Percentiles rank a stretch among this genome's conserved stretches.
Conservation (phyloP, 2,797 vertebrate genomes). For the Acropternis orthonyx region DNA sequence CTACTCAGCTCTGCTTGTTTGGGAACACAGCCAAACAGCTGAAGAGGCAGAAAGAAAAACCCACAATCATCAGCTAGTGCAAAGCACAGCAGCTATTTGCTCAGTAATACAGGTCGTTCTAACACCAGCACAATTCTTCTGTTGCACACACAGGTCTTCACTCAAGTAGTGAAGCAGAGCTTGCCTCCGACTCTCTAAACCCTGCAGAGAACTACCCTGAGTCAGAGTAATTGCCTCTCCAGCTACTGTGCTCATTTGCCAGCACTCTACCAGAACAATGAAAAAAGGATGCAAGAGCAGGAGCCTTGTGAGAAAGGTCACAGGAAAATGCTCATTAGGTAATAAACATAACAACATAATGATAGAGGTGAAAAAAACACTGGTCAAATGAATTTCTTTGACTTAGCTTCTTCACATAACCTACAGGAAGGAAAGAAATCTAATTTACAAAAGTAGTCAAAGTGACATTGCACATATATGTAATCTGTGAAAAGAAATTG, state of each 20-base stretch:
- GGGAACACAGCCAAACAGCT: constrained; percentile 9
- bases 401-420: background rate
- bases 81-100: background rate
- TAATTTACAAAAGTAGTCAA: background rate
- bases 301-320: background rate
- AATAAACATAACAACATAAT: background rate
- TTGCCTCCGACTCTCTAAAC: background rate
- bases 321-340: rapidly evolving
- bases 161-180: background rate
- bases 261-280: background rate
- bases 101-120: background rate
- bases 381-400: background rate
- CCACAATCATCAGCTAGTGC: background rate
- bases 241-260: background rate
- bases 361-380: rapidly evolving
- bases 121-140: background rate
- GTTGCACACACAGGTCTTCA: background rate
- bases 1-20: background rate
- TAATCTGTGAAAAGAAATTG: background rate
- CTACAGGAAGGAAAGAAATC: background rate
- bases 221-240: background rate
- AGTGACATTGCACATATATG: background rate
- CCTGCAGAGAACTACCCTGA: background rate
- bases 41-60: constrained; percentile 16
- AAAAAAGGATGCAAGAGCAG: background rate